These are phyloP conservation scores for Pachycephus smyrnensis DNA, from an alignment of 2,888 invertebrate species.

Conservation along the genomic window DNA sequence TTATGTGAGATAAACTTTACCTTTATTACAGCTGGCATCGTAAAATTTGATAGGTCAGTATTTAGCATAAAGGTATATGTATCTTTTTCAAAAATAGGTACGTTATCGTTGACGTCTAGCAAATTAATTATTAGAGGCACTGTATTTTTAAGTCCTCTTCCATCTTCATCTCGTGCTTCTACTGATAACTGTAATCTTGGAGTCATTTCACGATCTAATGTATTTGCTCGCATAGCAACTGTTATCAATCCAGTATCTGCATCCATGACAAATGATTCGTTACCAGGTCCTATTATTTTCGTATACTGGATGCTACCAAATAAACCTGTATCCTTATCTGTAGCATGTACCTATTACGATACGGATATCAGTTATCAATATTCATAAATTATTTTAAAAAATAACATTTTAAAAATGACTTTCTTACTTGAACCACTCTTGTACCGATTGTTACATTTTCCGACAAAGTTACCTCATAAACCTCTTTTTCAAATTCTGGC, in stretches of 20 bases:
- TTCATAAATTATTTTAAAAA: background rate
- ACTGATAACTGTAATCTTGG: slow-evolving; percentile 83
- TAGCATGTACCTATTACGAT: slow-evolving; percentile 76
- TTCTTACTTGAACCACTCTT: slow-evolving; percentile 72
- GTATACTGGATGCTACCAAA: slow-evolving; percentile 85
- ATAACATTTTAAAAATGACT: background rate
- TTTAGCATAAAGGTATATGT: slow-evolving; percentile 86
- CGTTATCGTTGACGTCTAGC: slow-evolving; percentile 86
- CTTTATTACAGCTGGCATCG: slow-evolving; percentile 81
- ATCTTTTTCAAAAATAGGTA: slow-evolving; percentile 84
- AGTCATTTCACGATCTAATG: slow-evolving; percentile 86
- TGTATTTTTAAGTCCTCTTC: slow-evolving; percentile 81
- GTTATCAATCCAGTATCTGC: slow-evolving; percentile 83
- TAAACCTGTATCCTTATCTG: slow-evolving; percentile 83
- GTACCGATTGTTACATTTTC: slow-evolving; percentile 85
- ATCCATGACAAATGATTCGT: slow-evolving; percentile 83
- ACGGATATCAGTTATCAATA: background rate
- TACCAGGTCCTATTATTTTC: slow-evolving; percentile 80
- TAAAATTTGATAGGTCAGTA: slow-evolving; percentile 79
- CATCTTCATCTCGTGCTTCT: slow-evolving; percentile 89
- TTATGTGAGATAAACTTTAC: slow-evolving; percentile 42
- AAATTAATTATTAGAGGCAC: slow-evolving; percentile 81
- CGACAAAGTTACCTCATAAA: slow-evolving; percentile 81
- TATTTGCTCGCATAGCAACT: slow-evolving; percentile 77
- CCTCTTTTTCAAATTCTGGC: slow-evolving; percentile 80